phyloP scores from a whole-genome alignment of 2,888 invertebrate species.

The Idaea dimidiata region DNA sequence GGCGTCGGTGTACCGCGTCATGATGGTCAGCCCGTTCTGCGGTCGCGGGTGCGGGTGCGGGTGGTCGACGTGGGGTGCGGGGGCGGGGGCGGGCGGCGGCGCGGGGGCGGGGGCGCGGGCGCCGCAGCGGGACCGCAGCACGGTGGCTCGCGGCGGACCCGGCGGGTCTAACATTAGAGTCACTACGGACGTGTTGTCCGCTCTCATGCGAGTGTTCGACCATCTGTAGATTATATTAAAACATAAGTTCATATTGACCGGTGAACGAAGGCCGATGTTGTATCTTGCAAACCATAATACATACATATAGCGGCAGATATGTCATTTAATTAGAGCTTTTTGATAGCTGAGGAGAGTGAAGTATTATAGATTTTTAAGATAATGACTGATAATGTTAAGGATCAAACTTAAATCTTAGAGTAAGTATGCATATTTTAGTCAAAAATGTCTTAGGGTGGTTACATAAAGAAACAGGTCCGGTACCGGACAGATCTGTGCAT shows the following conservation, averaged over 20 bases:
- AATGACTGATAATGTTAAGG: too few species aligned
- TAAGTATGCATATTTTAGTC: too few species aligned
- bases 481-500: too few species aligned
- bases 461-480: too few species aligned
- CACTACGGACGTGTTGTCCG: conserved; percentile 98
- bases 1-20: conserved; percentile 71
- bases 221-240: conserved; percentile 80
- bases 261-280: too few species aligned
- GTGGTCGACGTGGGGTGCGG: conserved; percentile 22
- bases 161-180: conserved; percentile 94
- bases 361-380: too few species aligned
- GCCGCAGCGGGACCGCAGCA: conserved; percentile 67
- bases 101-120: conserved; percentile 30
- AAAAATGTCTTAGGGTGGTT: too few species aligned
- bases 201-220: conserved; percentile 91
- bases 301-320: too few species aligned
- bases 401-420: too few species aligned
- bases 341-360: too few species aligned
- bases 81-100: conserved; percentile 23
- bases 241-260: not conserved
- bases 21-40: conserved; percentile 71
- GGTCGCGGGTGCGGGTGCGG: conserved; percentile 45
- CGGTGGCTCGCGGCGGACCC: conserved; percentile 87
- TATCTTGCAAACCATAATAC: too few species aligned
- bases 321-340: too few species aligned